Evolutionary conservation across 1,140 invertebrate species (phyloP).

Genomic region (Rhagoletis zephyria): DNA sequence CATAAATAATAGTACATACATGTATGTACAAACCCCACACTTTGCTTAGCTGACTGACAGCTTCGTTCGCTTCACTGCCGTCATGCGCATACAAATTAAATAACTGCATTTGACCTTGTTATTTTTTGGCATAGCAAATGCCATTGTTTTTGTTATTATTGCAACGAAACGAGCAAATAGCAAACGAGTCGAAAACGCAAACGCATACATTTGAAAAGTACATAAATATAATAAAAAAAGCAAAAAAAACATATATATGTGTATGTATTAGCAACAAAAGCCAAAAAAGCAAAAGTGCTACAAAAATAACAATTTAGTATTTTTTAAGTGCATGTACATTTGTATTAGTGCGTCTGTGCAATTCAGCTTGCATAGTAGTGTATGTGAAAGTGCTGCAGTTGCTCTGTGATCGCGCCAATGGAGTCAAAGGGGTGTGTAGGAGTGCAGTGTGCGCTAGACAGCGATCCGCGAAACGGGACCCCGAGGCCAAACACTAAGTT

Average conservation of each 20-base stretch:
- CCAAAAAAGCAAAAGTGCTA: neutral
- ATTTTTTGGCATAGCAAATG: slow-evolving; percentile 55
- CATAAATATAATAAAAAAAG: slow-evolving; percentile 12
- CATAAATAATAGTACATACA: neutral
- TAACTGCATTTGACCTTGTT: slow-evolving; percentile 73
- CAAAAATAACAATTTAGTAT: slow-evolving; percentile 39
- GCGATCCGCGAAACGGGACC: neutral
- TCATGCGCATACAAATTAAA: slow-evolving; percentile 63
- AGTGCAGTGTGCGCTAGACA: neutral
- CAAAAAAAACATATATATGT: neutral
- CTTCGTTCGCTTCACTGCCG: slow-evolving; percentile 16
- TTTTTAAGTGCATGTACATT: slow-evolving; percentile 26
- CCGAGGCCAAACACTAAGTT: neutral
- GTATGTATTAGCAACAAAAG: neutral
- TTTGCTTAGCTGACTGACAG: slow-evolving; percentile 3
- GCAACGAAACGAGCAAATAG: slow-evolving; percentile 24
- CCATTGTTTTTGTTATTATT: slow-evolving; percentile 42
- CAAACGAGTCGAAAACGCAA: neutral
- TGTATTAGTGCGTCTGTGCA: neutral
- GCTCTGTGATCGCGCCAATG: neutral
- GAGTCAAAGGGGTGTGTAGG: neutral
- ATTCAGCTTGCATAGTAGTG: slow-evolving; percentile 5
- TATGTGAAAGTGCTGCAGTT: neutral
- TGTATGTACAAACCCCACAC: slow-evolving; percentile 16
- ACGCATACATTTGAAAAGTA: neutral